Base-by-base conservation (phyloP, 1,140 invertebrate species). In the Acromyrmex heyeri region DNA sequence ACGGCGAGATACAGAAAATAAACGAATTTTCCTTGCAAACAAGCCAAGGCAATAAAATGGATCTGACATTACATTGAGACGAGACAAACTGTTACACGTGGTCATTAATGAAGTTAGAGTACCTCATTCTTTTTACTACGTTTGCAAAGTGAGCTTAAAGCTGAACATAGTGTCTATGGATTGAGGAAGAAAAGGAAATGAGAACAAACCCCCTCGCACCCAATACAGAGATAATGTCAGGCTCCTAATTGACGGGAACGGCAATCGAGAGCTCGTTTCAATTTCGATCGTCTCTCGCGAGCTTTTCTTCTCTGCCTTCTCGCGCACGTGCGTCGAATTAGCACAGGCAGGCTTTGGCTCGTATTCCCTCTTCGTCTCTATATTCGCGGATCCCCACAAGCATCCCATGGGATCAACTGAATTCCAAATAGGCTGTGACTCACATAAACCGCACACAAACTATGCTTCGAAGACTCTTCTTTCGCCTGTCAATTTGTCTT, bases 291-390 rank as follows among this genome's bases (percentile, higher is more conserved):
- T 64, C 30, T 75, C 30, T 12, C 5, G 18, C 53, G 67, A 24
- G 59, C 48, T 82, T 86, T 88, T 85, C 64, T 61, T 78, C 34
- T 67, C 53, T 77, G 50, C 67, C 78, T 83, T 55, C 87, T 90
- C 73, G 90, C 89, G 91, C 93, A 93, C 93, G 93, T 93, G 92
- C 89, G 86, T 82, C 88, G 92, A 93, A 93, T 93, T 93, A 93
- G 88, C 86, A 76, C 75, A 6, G 59, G 76, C 18, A 55, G 12
- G 70, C 86, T 61, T 34, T 88, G 88, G 77, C 82, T 24, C 38
- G 21, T 48, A 24, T n/a, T 21, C 50, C 67, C 27, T 7, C 12
- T n/a, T 14, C 27, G 34, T 24, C 16, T 16, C 5, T 59, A 24
- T 3, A 72, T 82, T 73, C 67, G 55, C 69, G 55, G 67, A 82